Evolutionary conservation across 2,888 invertebrate genomes (phyloP).

Genomic region (Hetaerina titia): DNA sequence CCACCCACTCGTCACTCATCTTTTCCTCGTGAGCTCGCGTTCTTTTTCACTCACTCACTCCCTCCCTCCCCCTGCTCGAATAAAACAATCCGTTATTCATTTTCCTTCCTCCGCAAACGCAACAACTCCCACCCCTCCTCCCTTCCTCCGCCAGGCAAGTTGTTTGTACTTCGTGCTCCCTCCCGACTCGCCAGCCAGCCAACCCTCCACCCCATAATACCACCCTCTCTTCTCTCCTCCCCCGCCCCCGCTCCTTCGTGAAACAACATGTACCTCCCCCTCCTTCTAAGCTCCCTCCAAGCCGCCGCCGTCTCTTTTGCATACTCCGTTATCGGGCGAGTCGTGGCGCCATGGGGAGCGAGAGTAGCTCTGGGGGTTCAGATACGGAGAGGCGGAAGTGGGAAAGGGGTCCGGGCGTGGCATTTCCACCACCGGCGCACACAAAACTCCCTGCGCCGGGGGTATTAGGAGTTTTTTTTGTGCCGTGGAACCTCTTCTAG

Average conservation of each 20-base stretch:
- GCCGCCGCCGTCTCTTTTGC: not conserved
- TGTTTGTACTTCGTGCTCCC: not conserved
- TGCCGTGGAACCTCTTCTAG: not conserved
- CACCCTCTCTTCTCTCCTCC: not conserved
- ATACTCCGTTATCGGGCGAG: not conserved
- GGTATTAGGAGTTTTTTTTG: not conserved
- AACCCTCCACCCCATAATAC: not conserved
- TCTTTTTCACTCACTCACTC: not conserved
- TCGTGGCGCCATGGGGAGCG: not conserved
- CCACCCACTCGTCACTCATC: not conserved
- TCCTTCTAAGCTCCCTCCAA: not conserved
- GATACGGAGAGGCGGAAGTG: not conserved
- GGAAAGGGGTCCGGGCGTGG: not conserved
- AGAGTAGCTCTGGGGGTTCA: not conserved
- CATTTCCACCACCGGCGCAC: not conserved
- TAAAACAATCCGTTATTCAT: not conserved
- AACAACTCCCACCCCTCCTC: not conserved
- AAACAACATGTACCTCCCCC: not conserved
- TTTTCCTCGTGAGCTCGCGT: not conserved
- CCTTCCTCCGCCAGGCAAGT: not conserved
- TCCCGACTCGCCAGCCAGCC: not conserved
- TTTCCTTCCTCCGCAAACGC: slow-evolving; percentile 11
- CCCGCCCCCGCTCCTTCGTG: not conserved
- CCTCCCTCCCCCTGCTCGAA: not conserved
- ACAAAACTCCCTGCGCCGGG: no score